phyloP scores from a whole-genome alignment of 1,140 invertebrate species.

The Lutraria rhynchaena region DNA sequence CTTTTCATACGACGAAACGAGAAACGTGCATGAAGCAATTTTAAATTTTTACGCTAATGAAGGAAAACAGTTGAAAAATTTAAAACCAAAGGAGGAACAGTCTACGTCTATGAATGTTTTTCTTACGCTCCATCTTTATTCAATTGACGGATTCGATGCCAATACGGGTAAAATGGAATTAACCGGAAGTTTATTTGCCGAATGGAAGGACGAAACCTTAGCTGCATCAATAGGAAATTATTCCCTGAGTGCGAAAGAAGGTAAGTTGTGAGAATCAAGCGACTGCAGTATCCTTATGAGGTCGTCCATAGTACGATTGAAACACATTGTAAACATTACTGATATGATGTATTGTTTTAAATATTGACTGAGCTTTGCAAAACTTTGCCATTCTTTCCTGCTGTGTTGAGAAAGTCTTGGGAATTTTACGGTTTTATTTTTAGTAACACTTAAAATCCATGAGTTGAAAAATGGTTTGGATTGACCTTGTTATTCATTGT shows the following conservation, averaged over 20 bases:
- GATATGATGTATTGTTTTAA: not conserved
- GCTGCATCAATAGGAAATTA: conserved; percentile 21
- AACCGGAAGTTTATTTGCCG: conserved; percentile 18
- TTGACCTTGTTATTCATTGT: not conserved
- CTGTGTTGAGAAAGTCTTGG: not conserved
- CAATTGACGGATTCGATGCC: conserved; percentile 37
- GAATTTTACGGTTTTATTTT: not conserved
- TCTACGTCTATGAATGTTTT: not conserved
- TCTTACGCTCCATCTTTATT: conserved; percentile 24
- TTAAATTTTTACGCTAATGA: conserved; percentile 4
- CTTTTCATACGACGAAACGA: conserved; percentile 3
- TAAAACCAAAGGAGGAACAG: conserved; percentile 26
- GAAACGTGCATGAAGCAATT: conserved; percentile 1
- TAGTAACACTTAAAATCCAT: not conserved
- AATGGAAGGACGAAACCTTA: conserved; percentile 38
- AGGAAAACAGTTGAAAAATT: not conserved
- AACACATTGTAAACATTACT: no score
- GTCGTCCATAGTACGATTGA: no score
- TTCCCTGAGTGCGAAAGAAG: not conserved
- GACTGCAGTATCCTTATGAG: no score
- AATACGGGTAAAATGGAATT: conserved; percentile 34
- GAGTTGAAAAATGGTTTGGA: not conserved
- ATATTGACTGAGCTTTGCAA: not conserved
- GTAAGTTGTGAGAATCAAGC: no score
- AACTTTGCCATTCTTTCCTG: not conserved